phyloP scores from a whole-genome alignment of 2,797 vertebrate species.

The Rhinatrema bivittatum region DNA sequence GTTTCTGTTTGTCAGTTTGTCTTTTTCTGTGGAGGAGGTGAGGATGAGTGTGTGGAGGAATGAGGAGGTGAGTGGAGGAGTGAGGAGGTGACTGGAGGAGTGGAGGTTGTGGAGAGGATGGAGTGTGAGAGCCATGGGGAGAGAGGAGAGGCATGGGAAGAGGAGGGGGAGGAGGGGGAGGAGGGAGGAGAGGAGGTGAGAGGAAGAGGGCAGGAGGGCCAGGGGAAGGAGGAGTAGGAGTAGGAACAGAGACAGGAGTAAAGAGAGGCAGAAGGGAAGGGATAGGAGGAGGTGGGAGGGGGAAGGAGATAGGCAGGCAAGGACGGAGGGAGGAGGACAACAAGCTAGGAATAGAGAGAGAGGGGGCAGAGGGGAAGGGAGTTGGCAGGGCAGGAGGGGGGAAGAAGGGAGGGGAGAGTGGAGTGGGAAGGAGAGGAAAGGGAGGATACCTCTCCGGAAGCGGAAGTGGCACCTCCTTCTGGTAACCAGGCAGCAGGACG shows the following conservation, averaged over 20 bases:
- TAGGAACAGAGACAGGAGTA: background rate
- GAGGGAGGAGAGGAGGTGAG: background rate
- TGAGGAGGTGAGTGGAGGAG: constrained; percentile 1
- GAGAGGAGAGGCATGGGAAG: background rate
- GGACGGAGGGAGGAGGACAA: no score
- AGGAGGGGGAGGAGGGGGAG: background rate
- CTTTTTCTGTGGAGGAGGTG: no score
- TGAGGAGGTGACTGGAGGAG: constrained; percentile 6
- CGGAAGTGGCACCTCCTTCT: no score
- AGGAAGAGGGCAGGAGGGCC: background rate
- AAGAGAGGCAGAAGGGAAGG: background rate
- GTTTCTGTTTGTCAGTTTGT: no score
- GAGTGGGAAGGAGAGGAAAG: no score
- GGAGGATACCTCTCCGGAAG: no score
- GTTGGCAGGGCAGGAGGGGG: no score
- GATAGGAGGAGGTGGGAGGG: background rate
- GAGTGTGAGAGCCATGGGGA: constrained; percentile 5
- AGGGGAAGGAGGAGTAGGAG: background rate
- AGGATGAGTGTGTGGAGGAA: background rate
- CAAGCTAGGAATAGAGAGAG: no score
- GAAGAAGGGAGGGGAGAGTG: no score
- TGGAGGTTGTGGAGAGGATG: background rate
- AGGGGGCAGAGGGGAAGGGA: no score
- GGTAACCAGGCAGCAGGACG: no score
- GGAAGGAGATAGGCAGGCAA: no score